phyloP scores from a whole-genome alignment of 2,797 vertebrate species.

The Parambassis ranga region DNA sequence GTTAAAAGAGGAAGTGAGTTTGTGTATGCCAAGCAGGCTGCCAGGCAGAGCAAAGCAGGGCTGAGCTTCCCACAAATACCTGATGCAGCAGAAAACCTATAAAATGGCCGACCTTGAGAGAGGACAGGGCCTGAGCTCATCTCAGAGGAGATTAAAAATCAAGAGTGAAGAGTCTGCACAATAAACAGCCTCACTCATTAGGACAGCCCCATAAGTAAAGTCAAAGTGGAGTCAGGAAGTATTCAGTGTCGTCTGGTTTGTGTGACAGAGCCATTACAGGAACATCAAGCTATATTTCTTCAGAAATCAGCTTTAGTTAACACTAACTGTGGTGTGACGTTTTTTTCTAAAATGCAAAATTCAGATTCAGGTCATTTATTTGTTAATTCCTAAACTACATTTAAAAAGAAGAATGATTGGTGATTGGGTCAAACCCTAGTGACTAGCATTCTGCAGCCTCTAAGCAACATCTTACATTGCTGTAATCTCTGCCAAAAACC shows the following conservation, averaged over 20 bases:
- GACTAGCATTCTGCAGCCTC: too few relatives aligned
- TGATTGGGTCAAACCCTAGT: too few relatives aligned
- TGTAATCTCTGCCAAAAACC: too few relatives aligned
- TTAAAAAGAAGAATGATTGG: too few relatives aligned
- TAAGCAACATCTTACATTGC: too few relatives aligned
- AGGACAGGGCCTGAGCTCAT: conserved; percentile 42
- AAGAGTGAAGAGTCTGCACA: conserved; percentile 7
- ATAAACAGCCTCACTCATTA: conserved; percentile 12
- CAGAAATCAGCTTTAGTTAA: too few relatives aligned
- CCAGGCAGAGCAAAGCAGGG: conserved; percentile 9
- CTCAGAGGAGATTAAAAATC: conserved; percentile 40
- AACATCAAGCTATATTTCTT: too few relatives aligned
- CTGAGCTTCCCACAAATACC: conserved; percentile 46
- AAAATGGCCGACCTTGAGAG: conserved; percentile 62
- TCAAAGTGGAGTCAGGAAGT: neutral
- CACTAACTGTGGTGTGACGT: too few relatives aligned
- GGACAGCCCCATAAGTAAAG: neutral
- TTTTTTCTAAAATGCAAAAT: too few relatives aligned
- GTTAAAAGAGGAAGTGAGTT: conserved; percentile 17
- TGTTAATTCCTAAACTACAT: too few relatives aligned
- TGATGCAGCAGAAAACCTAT: conserved; percentile 68
- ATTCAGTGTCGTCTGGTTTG: neutral
- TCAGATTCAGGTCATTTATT: too few relatives aligned
- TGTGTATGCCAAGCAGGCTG: conserved; percentile 31
- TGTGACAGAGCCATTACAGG: rapidly evolving